Evolutionary conservation across 2,888 invertebrate genomes (phyloP), one percentile per base, ranked within the genome.

Genomic region (Orchesella flavescens): DNA sequence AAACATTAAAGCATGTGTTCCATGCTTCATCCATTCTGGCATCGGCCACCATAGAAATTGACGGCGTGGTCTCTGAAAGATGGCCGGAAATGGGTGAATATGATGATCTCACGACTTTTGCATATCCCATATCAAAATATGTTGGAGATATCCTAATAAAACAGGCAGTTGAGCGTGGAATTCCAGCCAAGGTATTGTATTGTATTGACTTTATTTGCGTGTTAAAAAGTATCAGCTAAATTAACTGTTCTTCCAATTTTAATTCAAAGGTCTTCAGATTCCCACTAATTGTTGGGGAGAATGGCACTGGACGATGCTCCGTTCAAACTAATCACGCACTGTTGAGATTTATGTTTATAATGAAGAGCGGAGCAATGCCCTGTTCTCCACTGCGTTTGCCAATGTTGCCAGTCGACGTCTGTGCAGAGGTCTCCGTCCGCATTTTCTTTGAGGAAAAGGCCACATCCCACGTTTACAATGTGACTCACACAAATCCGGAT

Each of bases 61-160:
- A 43, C 12, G 63, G 63, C 0, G 7, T 0, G 1, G 1, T 61
- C 3, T 23, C 3, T 0, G 73, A 73, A 15, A 10, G 24, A 13
- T 73, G 73, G 73, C 61, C 24, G 15, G 63, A 61, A 17, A 24
- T 19, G 1, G 44, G 17, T 4, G 77, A 80, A 15, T 63, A 71
- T 49, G 73, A 46, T 73, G 43, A 23, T 17, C 19, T 23, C 15
- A 72, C 44, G 10, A 59, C 53, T 1, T 15, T 59, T 7, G 72
- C 24, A 17, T 59, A 72, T 19, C 72, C 72, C 3, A 10, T 66
- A 0, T 66, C 66, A 1, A 66, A 34, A 34, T 34, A 4, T 34
- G 34, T 34, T 2, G 34, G 34, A 7, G 34, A 34, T 34, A 34
- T 34, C 3, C 34, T 34, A 7, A 34, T 34, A 7, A 34, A 34